phyloP scores from a whole-genome alignment of 2,888 invertebrate genomes.

The Oegoconia quadripuncta region DNA sequence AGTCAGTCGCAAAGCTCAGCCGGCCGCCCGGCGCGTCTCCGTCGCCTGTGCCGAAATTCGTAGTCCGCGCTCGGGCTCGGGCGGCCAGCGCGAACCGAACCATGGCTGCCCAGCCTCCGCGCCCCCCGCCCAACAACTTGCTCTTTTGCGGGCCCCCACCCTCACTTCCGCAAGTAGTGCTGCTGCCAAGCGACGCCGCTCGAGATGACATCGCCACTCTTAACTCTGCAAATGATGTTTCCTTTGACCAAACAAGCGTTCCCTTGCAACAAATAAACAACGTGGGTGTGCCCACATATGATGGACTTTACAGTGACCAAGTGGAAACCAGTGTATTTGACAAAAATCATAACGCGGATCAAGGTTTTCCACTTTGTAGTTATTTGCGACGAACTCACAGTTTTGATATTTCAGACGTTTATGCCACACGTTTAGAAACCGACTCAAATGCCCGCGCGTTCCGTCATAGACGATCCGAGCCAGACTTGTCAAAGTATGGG shows the following conservation, averaged over 20 bases:
- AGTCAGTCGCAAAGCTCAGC: conserved; percentile 75
- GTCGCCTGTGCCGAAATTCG: conserved; percentile 50
- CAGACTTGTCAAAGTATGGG: conserved; percentile 67
- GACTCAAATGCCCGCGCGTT: conserved; percentile 43
- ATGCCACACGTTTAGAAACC: conserved; percentile 41
- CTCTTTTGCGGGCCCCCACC: conserved; percentile 72
- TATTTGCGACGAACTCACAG: conserved; percentile 64
- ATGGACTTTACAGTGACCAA: conserved; percentile 45
- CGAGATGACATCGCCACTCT: conserved; percentile 31
- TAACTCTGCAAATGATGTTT: conserved; percentile 33
- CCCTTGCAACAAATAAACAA: conserved; percentile 70
- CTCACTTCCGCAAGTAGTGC: conserved; percentile 68
- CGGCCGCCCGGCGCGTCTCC: conserved; percentile 73
- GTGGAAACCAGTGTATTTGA: conserved; percentile 38
- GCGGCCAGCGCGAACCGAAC: conserved; percentile 52
- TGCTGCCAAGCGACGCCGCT: conserved; percentile 63
- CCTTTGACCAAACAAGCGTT: conserved; percentile 51
- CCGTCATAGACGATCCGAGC: conserved; percentile 60
- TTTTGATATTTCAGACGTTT: conserved; percentile 67
- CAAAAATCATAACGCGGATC: conserved; percentile 36
- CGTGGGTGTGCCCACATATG: conserved; percentile 66
- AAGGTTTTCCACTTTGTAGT: conserved; percentile 40
- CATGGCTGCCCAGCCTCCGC: conserved; percentile 75
- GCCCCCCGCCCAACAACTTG: conserved; percentile 71
- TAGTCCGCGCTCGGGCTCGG: conserved; percentile 61